Base-by-base conservation (phyloP, 2,797 vertebrate species). In the Leptatherina wallacei region DNA sequence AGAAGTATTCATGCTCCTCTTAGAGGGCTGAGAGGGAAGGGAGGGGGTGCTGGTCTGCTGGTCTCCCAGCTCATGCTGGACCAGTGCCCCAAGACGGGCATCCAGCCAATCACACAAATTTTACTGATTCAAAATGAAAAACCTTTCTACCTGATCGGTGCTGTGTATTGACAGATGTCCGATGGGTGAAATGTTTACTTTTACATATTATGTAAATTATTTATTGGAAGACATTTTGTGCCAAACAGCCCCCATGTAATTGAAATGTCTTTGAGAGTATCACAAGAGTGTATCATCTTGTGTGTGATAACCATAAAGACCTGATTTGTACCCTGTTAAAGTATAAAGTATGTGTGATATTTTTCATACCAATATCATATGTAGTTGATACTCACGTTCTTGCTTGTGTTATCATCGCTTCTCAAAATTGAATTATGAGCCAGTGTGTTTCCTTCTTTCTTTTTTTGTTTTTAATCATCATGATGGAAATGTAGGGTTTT, bases 201-300 rank as follows among this genome's bases (percentile, higher is more conserved):
- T 32, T 69, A 32, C 29, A 44, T 5, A 29, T 29, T 29, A 27
- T 78, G 35, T 33, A 38, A 65, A 74, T 66, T 84, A 59, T 73
- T 44, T 58, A 14, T 71, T 27, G 55, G 33, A 47, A 65, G n/a
- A 70, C 38, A 32, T 71, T 76, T 55, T 81, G 84, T 92, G 92
- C 89, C 89, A 92, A 85, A 90, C 75, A 69, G 60, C 71, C 47
- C 58, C 30, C 40, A 0, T 84, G 30, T 79, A 51, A 52, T 75
- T 73, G 63, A 60, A 59, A 59, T 54, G 36, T 49, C 27, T 61
- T 7, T 77, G 42, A 42, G 36, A 22, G 67, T 80, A 20, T 61
- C 51, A 75, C 13, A 59, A 62, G 54, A 73, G 71, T 74, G 40
- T 71, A 47, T 71, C 30, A 11, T 60, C 55, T 75, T 38, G 10